Percentiles rank a stretch among this genome's conserved stretches.
phyloP scores from a whole-genome alignment of 2,113 vertebrate species.

The Rhodinocichla rosea region DNA sequence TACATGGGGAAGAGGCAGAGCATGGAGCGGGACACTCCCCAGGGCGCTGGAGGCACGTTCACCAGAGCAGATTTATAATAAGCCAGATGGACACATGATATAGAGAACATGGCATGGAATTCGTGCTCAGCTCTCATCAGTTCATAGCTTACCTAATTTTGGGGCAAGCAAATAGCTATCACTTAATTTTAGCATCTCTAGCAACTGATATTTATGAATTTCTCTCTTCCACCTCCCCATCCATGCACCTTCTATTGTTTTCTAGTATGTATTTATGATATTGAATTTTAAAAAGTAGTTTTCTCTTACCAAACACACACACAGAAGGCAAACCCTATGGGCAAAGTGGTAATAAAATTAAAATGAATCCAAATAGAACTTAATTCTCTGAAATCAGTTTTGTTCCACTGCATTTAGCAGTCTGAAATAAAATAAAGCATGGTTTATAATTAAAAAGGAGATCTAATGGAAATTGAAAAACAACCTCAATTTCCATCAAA shows the following conservation, averaged over 20 bases:
- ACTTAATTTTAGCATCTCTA: not conserved
- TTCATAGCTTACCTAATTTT: not conserved
- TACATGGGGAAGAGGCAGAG: not conserved
- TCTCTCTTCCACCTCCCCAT: not conserved
- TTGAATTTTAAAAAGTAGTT: not conserved
- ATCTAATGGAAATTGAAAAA: not conserved
- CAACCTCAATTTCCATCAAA: not conserved
- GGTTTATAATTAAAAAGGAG: not conserved
- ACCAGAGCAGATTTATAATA: not conserved
- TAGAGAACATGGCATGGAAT: fast-evolving
- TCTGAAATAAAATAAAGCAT: not conserved
- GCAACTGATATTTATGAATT: not conserved
- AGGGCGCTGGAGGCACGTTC: not conserved
- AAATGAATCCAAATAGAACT: conserved; percentile 32
- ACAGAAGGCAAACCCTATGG: not conserved
- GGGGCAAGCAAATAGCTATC: not conserved
- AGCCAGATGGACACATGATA: not conserved
- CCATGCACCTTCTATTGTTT: not conserved
- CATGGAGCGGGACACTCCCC: not conserved
- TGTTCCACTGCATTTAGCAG: conserved; percentile 39
- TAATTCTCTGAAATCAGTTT: conserved; percentile 36
- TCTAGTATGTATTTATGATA: not conserved
- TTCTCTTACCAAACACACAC: not conserved
- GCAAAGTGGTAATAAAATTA: conserved; percentile 11
- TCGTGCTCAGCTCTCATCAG: not conserved